Conservation (phyloP, 2,888 invertebrate species). For the Trichopria drosophilae region DNA sequence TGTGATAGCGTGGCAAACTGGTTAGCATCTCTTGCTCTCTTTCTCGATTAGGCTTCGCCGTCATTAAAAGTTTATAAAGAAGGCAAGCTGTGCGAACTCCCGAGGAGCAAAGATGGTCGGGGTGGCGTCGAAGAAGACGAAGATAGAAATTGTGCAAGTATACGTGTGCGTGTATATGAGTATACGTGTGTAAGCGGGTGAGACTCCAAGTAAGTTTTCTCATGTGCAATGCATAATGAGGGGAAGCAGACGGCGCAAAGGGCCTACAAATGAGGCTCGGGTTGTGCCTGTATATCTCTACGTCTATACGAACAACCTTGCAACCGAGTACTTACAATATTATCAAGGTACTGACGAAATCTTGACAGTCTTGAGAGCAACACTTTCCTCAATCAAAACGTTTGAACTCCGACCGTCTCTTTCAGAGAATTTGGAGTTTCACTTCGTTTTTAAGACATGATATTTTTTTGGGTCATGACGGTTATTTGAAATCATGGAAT, state of each 20-base stretch:
- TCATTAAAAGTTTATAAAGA: constrained; percentile 60
- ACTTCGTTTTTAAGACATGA: too few species aligned
- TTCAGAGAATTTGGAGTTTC: too few species aligned
- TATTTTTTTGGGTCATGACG: too few species aligned
- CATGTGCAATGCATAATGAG: constrained; percentile 59
- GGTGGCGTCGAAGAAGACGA: constrained; percentile 15
- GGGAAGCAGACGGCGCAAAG: constrained; percentile 53
- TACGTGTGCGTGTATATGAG: too few species aligned
- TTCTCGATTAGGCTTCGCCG: constrained; percentile 57
- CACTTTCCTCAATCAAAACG: too few species aligned
- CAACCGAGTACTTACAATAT: constrained; percentile 6
- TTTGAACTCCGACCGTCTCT: too few species aligned
- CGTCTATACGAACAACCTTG: constrained; percentile 16
- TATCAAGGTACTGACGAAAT: not conserved
- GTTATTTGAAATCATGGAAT: too few species aligned
- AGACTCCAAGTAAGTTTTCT: constrained; percentile 56
- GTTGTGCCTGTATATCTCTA: constrained; percentile 25
- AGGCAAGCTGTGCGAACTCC: constrained; percentile 48
- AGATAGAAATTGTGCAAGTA: too few species aligned
- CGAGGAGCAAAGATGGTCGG: constrained; percentile 38
- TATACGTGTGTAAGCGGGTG: constrained; percentile 35
- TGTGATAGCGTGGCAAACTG: constrained; percentile 39
- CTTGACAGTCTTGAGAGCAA: too few species aligned
- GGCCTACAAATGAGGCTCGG: constrained; percentile 53
- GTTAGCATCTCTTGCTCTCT: constrained; percentile 8